Evolutionary conservation across 2,797 vertebrate species (phyloP).

Genomic region (Octomys mimax): DNA sequence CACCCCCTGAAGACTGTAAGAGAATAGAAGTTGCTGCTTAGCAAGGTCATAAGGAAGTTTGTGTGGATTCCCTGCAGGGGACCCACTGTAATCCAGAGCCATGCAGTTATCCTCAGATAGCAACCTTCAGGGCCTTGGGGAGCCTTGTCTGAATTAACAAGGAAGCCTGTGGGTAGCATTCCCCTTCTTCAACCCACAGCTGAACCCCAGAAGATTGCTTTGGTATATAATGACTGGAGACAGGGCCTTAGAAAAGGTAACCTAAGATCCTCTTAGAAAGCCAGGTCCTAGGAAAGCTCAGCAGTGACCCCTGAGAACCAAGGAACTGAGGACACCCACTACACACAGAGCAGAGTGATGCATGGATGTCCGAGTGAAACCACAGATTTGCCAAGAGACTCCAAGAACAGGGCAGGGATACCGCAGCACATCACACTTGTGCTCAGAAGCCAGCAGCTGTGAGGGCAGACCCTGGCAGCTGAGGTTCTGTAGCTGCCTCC

Average conservation of each 20-base stretch:
- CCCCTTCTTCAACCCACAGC: neutral
- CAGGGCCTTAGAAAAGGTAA: neutral
- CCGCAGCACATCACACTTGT: neutral
- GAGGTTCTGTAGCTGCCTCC: neutral
- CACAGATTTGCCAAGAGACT: neutral
- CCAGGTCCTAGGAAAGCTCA: neutral
- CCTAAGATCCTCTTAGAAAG: neutral
- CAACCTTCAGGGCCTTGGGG: neutral
- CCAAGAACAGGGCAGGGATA: neutral
- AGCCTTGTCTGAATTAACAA: neutral
- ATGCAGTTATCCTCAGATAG: neutral
- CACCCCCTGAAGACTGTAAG: neutral
- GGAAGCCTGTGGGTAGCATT: neutral
- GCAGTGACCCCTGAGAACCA: neutral
- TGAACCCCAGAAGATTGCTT: neutral
- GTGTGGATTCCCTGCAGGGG: neutral
- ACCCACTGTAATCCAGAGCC: neutral
- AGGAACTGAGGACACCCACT: neutral
- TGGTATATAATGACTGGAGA: neutral
- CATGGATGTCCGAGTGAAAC: neutral
- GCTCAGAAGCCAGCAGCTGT: neutral
- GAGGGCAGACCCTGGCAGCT: neutral
- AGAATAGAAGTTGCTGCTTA: neutral
- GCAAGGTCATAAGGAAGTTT: neutral
- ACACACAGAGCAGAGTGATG: neutral